These are phyloP conservation scores for Nesidiocoris tenuis DNA, from an alignment of 2,888 invertebrate species.

Conservation along the genomic window DNA sequence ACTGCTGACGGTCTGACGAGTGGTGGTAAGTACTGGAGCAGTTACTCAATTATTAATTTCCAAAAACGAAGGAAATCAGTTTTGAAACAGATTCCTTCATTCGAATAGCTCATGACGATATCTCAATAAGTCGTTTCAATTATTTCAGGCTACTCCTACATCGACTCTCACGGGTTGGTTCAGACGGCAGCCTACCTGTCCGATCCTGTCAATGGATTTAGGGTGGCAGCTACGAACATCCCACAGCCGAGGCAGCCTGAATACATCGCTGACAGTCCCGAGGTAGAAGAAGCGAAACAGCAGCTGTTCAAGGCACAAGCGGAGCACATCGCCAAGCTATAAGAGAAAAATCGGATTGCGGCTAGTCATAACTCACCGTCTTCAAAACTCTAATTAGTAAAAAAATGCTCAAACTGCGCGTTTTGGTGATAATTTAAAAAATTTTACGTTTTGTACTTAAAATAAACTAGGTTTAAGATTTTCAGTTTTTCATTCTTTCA, in stretches of 20 bases:
- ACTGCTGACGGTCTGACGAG: slow-evolving; percentile 62
- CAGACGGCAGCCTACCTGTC: slow-evolving; percentile 67
- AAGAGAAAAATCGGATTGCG: background rate
- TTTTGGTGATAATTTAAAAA: too few relatives aligned
- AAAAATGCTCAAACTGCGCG: too few relatives aligned
- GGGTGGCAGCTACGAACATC: slow-evolving; percentile 66
- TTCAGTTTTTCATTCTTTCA: background rate
- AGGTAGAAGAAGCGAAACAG: slow-evolving; percentile 55
- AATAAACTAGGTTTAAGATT: slow-evolving; percentile 2
- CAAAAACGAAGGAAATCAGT: too few relatives aligned
- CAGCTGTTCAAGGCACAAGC: slow-evolving; percentile 52
- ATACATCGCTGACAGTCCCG: slow-evolving; percentile 54
- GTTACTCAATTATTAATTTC: too few relatives aligned
- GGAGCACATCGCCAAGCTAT: slow-evolving; percentile 48
- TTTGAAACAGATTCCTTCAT: too few relatives aligned
- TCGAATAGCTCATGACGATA: too few relatives aligned
- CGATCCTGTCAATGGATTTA: slow-evolving; percentile 64
- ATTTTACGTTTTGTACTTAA: slow-evolving; percentile 6
- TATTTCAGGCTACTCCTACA: slow-evolving; percentile 63
- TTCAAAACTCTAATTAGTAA: too few relatives aligned
- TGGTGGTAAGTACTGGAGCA: slow-evolving; percentile 54
- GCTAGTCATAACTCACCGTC: slow-evolving; percentile 30
- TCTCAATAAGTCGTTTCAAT: too few relatives aligned
- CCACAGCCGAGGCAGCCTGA: slow-evolving; percentile 54
- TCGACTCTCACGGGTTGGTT: slow-evolving; percentile 65